These are phyloP conservation scores for Delia radicum DNA, from an alignment of 1,140 invertebrate species.

Conservation along the genomic window DNA sequence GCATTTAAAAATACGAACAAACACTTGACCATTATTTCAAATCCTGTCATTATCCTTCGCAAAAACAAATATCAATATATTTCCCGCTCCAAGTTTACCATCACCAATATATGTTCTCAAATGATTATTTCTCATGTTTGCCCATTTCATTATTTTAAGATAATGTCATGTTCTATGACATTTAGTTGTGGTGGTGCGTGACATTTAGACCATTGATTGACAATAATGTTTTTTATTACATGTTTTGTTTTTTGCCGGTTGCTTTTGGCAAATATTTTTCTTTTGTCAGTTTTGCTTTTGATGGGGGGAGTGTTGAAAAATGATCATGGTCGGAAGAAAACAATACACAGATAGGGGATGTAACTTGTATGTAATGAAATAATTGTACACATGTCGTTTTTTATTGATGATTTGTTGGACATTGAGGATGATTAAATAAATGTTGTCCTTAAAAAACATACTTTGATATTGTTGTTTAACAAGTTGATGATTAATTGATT, in stretches of 20 bases:
- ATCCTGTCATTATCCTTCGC: background rate
- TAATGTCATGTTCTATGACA: background rate
- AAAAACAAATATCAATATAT: background rate
- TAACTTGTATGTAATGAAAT: background rate
- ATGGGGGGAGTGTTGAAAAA: background rate
- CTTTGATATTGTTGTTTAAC: background rate
- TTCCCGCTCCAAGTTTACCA: background rate
- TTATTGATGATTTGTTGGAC: slow-evolving; percentile 1
- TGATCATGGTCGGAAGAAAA: background rate
- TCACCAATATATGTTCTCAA: too few relatives aligned
- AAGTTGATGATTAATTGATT: slow-evolving; percentile 5
- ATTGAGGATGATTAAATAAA: background rate
- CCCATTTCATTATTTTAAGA: background rate
- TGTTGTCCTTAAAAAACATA: background rate
- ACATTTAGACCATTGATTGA: background rate
- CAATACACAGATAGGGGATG: background rate
- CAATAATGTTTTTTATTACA: background rate
- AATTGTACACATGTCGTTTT: background rate
- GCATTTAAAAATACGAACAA: background rate
- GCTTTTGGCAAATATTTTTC: background rate
- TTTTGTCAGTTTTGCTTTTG: too few relatives aligned
- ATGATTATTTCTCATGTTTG: too few relatives aligned
- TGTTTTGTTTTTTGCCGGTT: background rate
- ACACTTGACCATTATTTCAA: background rate
- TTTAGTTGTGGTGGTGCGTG: background rate